Evolutionary conservation across 2,113 vertebrate species (phyloP), one percentile per base, ranked within the genome.

Genomic region (Poeciliopsis occidentalis): DNA sequence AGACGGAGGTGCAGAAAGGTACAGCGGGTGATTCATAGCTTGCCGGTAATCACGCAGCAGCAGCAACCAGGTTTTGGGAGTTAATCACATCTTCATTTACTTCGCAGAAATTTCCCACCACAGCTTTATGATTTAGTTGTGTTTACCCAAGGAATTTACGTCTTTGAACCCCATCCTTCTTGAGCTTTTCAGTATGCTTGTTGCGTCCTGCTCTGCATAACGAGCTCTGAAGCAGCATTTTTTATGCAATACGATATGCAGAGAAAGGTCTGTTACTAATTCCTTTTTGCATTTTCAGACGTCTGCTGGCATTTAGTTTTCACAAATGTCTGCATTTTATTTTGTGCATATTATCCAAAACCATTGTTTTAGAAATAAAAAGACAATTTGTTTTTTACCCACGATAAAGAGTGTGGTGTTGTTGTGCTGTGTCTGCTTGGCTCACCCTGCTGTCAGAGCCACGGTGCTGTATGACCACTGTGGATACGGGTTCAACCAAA

Each of bases 21-120:
- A 81, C 78, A 88, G 88, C 79, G 83, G 68, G 72, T 91, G 89
- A 92, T 89, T 92, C 86, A 91, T 88, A 76, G 85, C 79, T 70
- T 71, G 60, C 68, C 73, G 86, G 89, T 92, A 93, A 92, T 93
- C 91, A 89, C 81, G 83, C 78, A 73, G 57, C 72, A 88, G 79
- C 87, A 92, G 88, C 34, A 84, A 85, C 71, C 68, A 39, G 83
- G 80, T 82, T 76, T 71, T 67, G 80, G 82, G 67, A 85, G 91
- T 91, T 89, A 89, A 92, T 94, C 89, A 85, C 80, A 80, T 77
- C 80, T 88, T 92, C 79, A 84, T 90, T 92, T 88, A 80, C 86
- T 75, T 79, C 71, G 79, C 82, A 81, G 85, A 88, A 91, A 89
- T 87, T 87, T 81, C 87, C 75, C 80, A 88, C 79, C 81, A 70